Conservation (phyloP, 2,113 vertebrate species). For the Scopus umbretta region DNA sequence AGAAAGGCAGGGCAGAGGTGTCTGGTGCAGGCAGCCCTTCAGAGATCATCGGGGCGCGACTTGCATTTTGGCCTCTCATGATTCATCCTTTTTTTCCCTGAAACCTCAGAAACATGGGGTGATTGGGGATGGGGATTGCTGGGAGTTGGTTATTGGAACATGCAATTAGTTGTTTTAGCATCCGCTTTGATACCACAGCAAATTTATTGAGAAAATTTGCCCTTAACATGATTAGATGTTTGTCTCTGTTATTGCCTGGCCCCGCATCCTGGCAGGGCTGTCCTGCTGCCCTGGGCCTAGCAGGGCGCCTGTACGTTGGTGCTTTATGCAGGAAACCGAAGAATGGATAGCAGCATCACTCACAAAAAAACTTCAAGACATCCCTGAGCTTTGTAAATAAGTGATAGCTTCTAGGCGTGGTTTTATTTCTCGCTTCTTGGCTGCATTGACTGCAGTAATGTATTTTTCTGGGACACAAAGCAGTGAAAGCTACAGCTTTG, state of each 20-base stretch:
- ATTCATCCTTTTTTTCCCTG: neutral
- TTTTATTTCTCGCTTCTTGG: neutral
- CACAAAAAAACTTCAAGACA: neutral
- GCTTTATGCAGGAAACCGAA: neutral
- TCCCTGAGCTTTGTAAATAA: neutral
- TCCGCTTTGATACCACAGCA: neutral
- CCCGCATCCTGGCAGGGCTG: fast-evolving
- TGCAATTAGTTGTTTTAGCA: neutral
- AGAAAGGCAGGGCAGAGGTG: neutral
- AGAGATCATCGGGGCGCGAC: fast-evolving
- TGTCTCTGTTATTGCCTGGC: neutral
- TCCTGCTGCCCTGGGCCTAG: neutral
- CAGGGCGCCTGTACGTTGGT: neutral
- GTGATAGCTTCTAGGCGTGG: neutral
- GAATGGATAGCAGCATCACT: neutral
- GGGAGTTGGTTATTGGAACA: neutral
- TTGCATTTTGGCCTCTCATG: neutral
- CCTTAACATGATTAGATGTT: neutral
- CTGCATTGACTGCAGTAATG: neutral
- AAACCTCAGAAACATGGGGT: neutral
- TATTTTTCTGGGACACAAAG: neutral
- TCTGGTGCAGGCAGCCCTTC: neutral
- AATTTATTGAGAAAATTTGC: neutral
- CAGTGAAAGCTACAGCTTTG: neutral
- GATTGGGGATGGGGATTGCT: fast-evolving